phyloP scores from a whole-genome alignment of 2,888 invertebrate species.

The Drosophila nigritarsus region DNA sequence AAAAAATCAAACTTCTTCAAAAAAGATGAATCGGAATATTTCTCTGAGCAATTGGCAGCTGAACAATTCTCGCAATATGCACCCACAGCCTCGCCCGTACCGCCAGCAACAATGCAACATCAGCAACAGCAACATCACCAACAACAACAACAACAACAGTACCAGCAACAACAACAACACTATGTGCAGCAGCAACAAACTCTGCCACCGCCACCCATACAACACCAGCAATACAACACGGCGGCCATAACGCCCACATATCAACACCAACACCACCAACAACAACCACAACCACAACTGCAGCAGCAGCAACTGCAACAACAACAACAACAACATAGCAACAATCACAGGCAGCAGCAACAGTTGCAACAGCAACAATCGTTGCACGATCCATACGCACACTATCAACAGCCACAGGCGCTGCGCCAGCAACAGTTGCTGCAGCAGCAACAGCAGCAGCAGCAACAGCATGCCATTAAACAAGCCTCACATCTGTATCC shows the following conservation, averaged over 20 bases:
- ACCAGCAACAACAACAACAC: slow-evolving; percentile 72
- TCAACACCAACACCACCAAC: slow-evolving; percentile 79
- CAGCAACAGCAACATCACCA: slow-evolving; percentile 64
- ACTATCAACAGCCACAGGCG: slow-evolving; percentile 72
- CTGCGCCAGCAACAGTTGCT: slow-evolving; percentile 78
- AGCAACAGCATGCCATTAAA: slow-evolving; percentile 80
- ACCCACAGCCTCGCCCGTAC: slow-evolving; percentile 75
- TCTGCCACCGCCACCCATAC: slow-evolving; percentile 83
- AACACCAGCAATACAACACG: slow-evolving; percentile 85
- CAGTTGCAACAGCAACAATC: slow-evolving; percentile 63
- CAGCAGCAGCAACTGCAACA: slow-evolving; percentile 52
- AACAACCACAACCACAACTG: slow-evolving; percentile 67
- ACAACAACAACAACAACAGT: slow-evolving; percentile 66
- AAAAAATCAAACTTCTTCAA: slow-evolving; percentile 24
- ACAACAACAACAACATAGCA: slow-evolving; percentile 48
- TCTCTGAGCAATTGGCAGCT: slow-evolving; percentile 85
- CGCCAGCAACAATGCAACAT: slow-evolving; percentile 60
- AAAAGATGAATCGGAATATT: slow-evolving; percentile 85
- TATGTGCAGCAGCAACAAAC: slow-evolving; percentile 80
- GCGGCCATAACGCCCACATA: slow-evolving; percentile 83
- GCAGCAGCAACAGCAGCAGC: slow-evolving; percentile 66
- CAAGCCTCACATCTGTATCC: slow-evolving; percentile 85
- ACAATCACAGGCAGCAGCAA: slow-evolving; percentile 51
- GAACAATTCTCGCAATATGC: slow-evolving; percentile 86
- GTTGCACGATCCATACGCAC: slow-evolving; percentile 71